phyloP scores from a whole-genome alignment of 1,140 invertebrate species.

The Drosophila sucinea region DNA sequence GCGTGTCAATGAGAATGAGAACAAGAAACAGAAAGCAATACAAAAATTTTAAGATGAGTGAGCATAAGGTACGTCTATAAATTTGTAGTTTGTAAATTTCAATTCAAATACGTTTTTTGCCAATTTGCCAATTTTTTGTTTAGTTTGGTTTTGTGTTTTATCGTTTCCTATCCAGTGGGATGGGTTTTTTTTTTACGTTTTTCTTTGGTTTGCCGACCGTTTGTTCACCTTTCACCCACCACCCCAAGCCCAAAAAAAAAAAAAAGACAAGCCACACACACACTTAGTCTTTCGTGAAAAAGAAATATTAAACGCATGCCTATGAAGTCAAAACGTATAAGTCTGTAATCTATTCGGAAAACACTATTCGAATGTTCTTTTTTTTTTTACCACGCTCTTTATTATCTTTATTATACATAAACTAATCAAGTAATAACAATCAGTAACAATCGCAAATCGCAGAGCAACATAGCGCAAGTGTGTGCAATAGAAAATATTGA shows the following conservation, averaged over 20 bases:
- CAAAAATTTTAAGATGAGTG: conserved; percentile 77
- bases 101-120: conserved; percentile 34
- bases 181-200: conserved; percentile 36
- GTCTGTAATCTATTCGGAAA: conserved; percentile 34
- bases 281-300: conserved; percentile 7
- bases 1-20: conserved; percentile 34
- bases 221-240: conserved; percentile 10
- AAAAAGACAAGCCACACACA: conserved; percentile 15
- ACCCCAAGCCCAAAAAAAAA: neutral
- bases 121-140: conserved; percentile 42
- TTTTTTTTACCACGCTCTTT: neutral
- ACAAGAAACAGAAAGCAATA: conserved; percentile 75
- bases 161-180: conserved; percentile 35
- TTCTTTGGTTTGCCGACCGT: conserved; percentile 6
- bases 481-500: too few species aligned
- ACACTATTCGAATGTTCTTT: neutral
- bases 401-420: neutral
- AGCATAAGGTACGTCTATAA: conserved; percentile 82
- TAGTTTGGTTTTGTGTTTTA: conserved; percentile 57
- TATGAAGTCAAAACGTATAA: conserved; percentile 33
- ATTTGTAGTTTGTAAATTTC: conserved; percentile 56
- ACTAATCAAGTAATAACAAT: neutral
- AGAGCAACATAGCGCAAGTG: too few species aligned
- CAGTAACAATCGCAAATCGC: too few species aligned
- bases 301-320: conserved; percentile 17